Percentiles rank a stretch among this genome's conserved stretches.
Evolutionary conservation across 1,140 invertebrate genomes (phyloP).

Genomic region (Scaptomyza hsui): DNA sequence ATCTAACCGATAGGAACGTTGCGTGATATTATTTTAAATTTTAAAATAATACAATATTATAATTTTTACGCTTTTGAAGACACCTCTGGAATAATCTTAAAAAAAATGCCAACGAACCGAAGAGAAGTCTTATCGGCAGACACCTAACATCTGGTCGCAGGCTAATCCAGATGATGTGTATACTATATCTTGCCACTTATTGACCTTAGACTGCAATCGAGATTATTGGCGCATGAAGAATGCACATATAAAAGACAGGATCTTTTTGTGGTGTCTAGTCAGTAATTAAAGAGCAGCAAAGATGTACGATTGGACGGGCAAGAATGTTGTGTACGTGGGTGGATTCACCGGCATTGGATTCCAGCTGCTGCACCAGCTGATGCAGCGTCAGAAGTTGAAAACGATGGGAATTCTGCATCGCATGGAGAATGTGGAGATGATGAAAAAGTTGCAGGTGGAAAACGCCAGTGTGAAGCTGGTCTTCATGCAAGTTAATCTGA

Average conservation of each 20-base stretch:
- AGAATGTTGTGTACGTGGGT: constrained; percentile 75
- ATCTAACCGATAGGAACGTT: no score
- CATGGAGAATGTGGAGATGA: constrained; percentile 78
- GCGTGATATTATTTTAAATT: no score
- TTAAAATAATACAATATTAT: no score
- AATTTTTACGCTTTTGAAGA: no score
- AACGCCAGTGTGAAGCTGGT: constrained; percentile 54
- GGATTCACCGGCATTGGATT: constrained; percentile 74
- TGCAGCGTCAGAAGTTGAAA: constrained; percentile 70
- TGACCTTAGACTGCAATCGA: background rate
- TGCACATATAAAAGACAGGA: constrained; percentile 28
- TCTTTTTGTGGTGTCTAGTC: background rate
- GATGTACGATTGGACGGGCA: constrained; percentile 73
- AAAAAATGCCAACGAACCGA: constrained; percentile 45
- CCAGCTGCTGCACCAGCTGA: constrained; percentile 67
- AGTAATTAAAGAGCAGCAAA: constrained; percentile 10
- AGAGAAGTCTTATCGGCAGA: constrained; percentile 48
- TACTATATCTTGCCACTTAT: background rate
- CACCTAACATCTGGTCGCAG: constrained; percentile 7
- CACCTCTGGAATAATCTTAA: no score
- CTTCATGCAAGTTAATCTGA: constrained; percentile 71
- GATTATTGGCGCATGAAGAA: background rate
- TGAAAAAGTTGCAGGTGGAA: constrained; percentile 69
- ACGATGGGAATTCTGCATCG: constrained; percentile 64
- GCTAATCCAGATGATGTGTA: constrained; percentile 1